phyloP scores from a whole-genome alignment of 1,140 invertebrate genomes.

The Caenorhabditis brenneri region DNA sequence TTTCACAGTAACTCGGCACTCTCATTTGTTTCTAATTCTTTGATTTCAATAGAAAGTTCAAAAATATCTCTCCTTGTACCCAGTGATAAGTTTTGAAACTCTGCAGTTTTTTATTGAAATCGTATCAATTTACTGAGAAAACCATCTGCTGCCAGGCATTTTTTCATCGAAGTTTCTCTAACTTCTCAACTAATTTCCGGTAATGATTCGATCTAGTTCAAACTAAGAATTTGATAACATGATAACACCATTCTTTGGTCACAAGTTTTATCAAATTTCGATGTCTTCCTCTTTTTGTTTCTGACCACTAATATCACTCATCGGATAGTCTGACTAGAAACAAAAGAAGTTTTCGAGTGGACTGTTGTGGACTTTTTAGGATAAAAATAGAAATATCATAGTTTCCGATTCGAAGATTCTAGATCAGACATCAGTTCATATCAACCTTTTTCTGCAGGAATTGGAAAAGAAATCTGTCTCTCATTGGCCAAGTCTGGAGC shows the following conservation, averaged over 20 bases:
- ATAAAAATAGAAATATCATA: not conserved
- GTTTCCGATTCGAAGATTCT: not conserved
- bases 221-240: constrained; percentile 9
- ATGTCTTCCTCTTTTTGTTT: not conserved
- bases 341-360: too few relatives aligned
- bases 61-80: too few relatives aligned
- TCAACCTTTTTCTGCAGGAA: constrained; percentile 44
- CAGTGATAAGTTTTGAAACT: too few relatives aligned
- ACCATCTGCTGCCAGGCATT: too few relatives aligned
- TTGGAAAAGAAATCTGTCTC: constrained; percentile 42
- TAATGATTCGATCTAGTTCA: not conserved
- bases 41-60: too few relatives aligned
- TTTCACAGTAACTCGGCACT: too few relatives aligned
- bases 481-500: constrained; percentile 42
- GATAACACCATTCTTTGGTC: not conserved
- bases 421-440: not conserved
- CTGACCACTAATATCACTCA: not conserved
- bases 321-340: too few relatives aligned
- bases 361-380: too few relatives aligned
- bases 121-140: too few relatives aligned
- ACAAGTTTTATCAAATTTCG: not conserved
- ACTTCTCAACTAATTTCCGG: not conserved
- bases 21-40: too few relatives aligned
- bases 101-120: too few relatives aligned
- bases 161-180: too few relatives aligned